Evolutionary conservation across 2,113 vertebrate species (phyloP), one percentile per base, ranked within the genome.

Genomic region (Elaphurus davidianus): DNA sequence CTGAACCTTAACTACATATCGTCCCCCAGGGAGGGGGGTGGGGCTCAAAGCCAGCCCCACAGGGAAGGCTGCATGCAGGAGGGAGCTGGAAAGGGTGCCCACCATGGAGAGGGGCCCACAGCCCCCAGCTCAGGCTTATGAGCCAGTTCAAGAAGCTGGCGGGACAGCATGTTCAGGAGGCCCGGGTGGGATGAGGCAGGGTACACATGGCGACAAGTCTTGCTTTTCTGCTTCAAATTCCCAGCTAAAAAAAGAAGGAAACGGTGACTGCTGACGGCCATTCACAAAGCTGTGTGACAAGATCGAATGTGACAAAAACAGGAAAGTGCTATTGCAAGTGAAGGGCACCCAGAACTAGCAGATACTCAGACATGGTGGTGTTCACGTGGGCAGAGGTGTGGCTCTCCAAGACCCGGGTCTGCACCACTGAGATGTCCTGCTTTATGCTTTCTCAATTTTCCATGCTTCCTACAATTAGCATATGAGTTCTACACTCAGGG

Each of bases 301-400:
- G 28, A 16, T 7, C 7, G 15, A 50, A 43, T 7, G 25, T 43
- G n/a, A 91, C 1, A 16, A 36, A 55, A 14, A 15, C 4, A 15
- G 67, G 47, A 40, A 52, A 86, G 45, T 0, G 16, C 30, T 43
- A 3, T 33, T 9, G 5, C 47, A 30, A 14, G 76, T 33, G 55
- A 76, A 62, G 78, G 45, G 21, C 2, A 3, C 54, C 7, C 19
- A 7, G 11, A 15, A 9, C 40, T 5, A 0, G 36, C 2, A 0
- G 36, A 14, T 27, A 30, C 28, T 4, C 60, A n/a, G 6, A 30
- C 2, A 0, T 4, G 9, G 79, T 4, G 76, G 23, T 4, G 6
- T 27, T 57, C 23, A 7, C 1, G 7, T 0, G 2, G 11, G n/a
- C 86, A 54, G 10, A 5, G 6, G 62, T 9, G 30, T 43, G 82